Conservation (phyloP, 2,797 vertebrate species). For the Mormyrus hasselquistii region DNA sequence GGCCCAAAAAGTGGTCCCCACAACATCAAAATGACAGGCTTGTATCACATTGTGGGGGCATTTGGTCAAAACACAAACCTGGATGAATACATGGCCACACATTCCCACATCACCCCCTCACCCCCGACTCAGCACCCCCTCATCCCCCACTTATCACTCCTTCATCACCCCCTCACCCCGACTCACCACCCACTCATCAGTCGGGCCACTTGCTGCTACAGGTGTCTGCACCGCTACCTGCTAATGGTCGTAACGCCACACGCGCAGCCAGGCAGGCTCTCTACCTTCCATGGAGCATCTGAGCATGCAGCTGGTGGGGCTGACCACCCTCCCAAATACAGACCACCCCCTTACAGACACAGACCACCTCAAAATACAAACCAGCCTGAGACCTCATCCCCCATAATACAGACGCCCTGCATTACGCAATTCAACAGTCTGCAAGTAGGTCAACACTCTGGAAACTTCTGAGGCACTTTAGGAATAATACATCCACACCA, state of each 20-base stretch:
- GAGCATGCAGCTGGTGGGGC: neutral
- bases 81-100: neutral
- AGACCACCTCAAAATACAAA: neutral
- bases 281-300: neutral
- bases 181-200: neutral
- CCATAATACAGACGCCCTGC: neutral
- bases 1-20: neutral
- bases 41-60: neutral
- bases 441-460: neutral
- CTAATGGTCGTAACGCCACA: no score
- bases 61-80: neutral
- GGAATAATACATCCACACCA: neutral
- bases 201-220: neutral
- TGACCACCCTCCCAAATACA: neutral
- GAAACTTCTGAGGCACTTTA: neutral
- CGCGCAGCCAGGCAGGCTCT: neutral
- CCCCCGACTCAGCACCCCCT: neutral
- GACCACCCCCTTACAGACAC: neutral
- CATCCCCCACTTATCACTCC: no score
- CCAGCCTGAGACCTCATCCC: neutral
- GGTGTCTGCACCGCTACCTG: neutral
- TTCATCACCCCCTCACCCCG: neutral
- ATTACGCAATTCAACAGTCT: neutral
- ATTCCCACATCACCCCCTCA: neutral
- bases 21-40: neutral